phyloP scores from a whole-genome alignment of 2,113 vertebrate species.

The Struthidea cinerea region DNA sequence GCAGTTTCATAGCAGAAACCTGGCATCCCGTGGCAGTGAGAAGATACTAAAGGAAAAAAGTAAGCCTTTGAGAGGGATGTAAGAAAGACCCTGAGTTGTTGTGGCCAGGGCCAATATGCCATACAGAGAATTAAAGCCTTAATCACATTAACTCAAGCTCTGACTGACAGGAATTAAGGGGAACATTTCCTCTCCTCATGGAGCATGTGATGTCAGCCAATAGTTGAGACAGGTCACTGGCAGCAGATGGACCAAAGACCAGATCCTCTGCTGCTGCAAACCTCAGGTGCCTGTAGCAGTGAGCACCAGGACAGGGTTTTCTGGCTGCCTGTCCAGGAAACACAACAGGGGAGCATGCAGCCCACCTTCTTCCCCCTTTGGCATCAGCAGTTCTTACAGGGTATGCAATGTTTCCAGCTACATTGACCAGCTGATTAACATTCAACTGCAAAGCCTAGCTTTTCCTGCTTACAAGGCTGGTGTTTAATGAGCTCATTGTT shows the following conservation, averaged over 20 bases:
- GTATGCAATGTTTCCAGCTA: neutral
- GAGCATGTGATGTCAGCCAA: neutral
- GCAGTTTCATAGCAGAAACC: neutral
- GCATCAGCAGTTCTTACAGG: neutral
- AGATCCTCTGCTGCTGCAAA: neutral
- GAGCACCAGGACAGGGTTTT: neutral
- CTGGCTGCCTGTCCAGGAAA: accelerated
- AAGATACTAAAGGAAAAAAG: neutral
- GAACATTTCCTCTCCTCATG: neutral
- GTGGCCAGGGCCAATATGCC: neutral
- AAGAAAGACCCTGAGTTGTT: neutral
- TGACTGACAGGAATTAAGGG: slow-evolving; percentile 33
- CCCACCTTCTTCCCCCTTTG: neutral
- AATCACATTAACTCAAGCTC: slow-evolving; percentile 49
- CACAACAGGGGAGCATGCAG: neutral
- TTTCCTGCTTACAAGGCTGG: neutral
- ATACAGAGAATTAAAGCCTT: neutral
- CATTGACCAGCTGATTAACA: slow-evolving; percentile 34
- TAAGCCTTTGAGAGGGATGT: neutral
- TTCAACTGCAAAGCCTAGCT: slow-evolving; percentile 36
- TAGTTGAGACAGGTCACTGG: neutral
- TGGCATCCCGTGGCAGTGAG: neutral
- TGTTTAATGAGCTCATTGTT: slow-evolving; percentile 40
- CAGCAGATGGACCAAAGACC: slow-evolving; percentile 7
- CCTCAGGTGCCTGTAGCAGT: neutral